A percentile compares a stretch with the other conserved stretches of the same genome.
Conservation (phyloP, 1,140 invertebrate species). For the Cyclina sinensis region DNA sequence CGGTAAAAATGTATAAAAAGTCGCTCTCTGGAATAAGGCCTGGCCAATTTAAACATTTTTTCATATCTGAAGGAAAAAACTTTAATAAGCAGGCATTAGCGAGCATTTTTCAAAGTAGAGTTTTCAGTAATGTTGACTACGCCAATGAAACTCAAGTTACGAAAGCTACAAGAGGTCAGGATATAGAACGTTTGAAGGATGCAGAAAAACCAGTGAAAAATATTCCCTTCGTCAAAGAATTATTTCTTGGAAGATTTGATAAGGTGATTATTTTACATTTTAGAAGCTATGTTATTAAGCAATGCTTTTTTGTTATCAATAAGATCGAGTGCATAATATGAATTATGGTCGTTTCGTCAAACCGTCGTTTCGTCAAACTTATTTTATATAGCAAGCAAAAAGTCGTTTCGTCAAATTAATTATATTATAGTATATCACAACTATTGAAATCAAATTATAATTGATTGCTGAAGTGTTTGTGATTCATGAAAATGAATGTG, state of each 20-base stretch:
- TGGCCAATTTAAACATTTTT: not conserved
- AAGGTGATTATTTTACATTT: slow-evolving; percentile 71
- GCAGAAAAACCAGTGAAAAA: slow-evolving; percentile 71
- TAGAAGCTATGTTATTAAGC: not conserved
- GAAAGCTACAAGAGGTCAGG: slow-evolving; percentile 37
- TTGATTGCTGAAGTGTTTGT: too few relatives aligned
- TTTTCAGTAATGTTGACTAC: too few relatives aligned
- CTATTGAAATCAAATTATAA: too few relatives aligned
- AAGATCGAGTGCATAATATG: too few relatives aligned
- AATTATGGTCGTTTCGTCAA: too few relatives aligned
- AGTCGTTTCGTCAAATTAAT: too few relatives aligned
- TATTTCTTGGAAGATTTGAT: slow-evolving; percentile 83
- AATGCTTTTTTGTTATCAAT: too few relatives aligned
- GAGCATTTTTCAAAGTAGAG: too few relatives aligned
- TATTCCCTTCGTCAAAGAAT: slow-evolving; percentile 79
- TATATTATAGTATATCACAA: too few relatives aligned
- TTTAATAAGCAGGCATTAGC: not conserved
- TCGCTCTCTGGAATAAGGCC: not conserved
- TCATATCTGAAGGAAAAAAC: not conserved
- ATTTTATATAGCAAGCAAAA: too few relatives aligned
- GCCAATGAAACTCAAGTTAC: not conserved
- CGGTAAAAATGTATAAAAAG: not conserved
- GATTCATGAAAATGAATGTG: too few relatives aligned
- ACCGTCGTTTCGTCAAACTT: too few relatives aligned
- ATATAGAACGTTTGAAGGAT: slow-evolving; percentile 34